Base-by-base conservation (phyloP, 2,888 invertebrate genomes). In the Notodonta dromedarius region DNA sequence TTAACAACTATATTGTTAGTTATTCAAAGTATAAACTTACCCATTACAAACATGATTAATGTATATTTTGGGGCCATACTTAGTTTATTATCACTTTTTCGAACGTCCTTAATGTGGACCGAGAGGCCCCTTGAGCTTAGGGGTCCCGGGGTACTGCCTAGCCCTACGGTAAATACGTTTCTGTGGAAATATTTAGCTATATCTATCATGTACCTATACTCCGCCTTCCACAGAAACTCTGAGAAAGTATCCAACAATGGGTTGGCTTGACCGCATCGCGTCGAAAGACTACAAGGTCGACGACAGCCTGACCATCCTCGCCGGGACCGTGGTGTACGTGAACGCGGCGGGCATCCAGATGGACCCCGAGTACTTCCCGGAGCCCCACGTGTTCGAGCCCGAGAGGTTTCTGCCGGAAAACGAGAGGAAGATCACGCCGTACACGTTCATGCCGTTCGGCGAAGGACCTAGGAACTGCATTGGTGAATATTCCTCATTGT, bases 391-490 rank as follows among this genome's bases (percentile, higher is more conserved):
- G 65, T 95, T 94, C 64, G 86, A 94, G 69, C 95, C 95, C 9
- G 87, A 94, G 53, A 77, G 95, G 60, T 95, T 95, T 66, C 90
- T 85, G 16, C 92, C 94, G 0, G 94, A 94, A 68, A 95, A 94
- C 67, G 94, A 93, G 69, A 74, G 78, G 0, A 86, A 90, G 6
- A 77, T 84, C 39, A 61, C 63, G 1, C 81, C 80, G 0, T 82
- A 73, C 40, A 78, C 80, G 0, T 94, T 89, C 58, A 60, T 93
- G 62, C 94, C 95, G 0, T 95, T 95, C 61, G 94, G 95, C 1
- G 67, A 89, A 6, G 95, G 95, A 6, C 95, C 94, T 3, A 88
- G 95, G 59, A 94, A 84, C 71, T 95, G 95, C 70, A 93, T 95
- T 60, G 95, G 95, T 86, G 71, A 73, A 61, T 67, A 14, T 59